Base-by-base conservation (phyloP, 2,888 invertebrate species). In the Trilocha varians region DNA sequence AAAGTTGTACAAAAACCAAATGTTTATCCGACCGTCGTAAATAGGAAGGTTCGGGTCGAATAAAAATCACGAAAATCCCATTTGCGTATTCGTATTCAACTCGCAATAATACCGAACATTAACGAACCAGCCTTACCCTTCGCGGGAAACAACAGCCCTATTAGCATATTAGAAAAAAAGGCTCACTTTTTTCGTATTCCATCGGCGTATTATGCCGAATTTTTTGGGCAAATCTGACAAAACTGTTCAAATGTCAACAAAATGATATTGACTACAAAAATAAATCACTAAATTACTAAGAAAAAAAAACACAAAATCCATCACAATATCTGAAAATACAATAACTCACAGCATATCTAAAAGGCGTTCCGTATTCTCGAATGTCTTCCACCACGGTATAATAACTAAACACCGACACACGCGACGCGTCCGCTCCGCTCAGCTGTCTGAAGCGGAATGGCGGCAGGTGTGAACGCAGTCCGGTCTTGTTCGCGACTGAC, bases 261-360 rank as follows among this genome's bases (percentile, higher is more conserved):
- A n/a, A n/a, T n/a, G n/a, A n/a, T n/a, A n/a, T n/a, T n/a, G n/a
- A n/a, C n/a, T n/a, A n/a, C n/a, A n/a, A n/a, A n/a, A n/a, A 70
- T 73, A 70, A 68, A 75, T 68, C 75, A 77, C 75, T 65, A 54
- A 52, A 63, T 66, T 59, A n/a, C n/a, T n/a, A n/a, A n/a, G n/a
- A n/a, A n/a, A n/a, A n/a, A n/a, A n/a, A n/a, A n/a, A n/a, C n/a
- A n/a, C n/a, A n/a, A n/a, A n/a, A n/a, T n/a, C n/a, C n/a, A n/a
- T n/a, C n/a, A n/a, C n/a, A n/a, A n/a, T n/a, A n/a, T n/a, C n/a
- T n/a, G n/a, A n/a, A n/a, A n/a, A n/a, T n/a, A n/a, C n/a, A n/a
- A n/a, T n/a, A n/a, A n/a, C n/a, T n/a, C n/a, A n/a, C n/a, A n/a
- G n/a, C n/a, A n/a, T n/a, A n/a, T n/a, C n/a, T n/a, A n/a, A n/a